Conservation (phyloP, 2,888 invertebrate species). For the Eubasilissa splendida region DNA sequence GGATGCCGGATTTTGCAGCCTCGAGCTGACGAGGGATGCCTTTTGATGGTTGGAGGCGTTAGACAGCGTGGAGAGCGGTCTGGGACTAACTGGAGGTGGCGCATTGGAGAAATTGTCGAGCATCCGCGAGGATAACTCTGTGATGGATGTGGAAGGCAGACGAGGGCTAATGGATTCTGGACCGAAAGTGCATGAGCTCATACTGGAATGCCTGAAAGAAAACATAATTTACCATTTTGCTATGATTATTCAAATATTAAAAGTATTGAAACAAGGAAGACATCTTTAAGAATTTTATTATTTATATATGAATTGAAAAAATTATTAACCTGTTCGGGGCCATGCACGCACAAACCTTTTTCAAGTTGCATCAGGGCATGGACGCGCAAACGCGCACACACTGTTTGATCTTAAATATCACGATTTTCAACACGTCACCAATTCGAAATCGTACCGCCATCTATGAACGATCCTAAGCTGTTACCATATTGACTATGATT, state of each 20-base stretch:
- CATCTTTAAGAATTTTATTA: too few relatives aligned
- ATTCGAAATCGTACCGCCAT: too few relatives aligned
- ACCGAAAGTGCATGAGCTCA: constrained; percentile 33
- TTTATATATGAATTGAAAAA: too few relatives aligned
- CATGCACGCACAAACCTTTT: too few relatives aligned
- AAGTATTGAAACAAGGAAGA: neutral
- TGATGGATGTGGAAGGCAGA: constrained; percentile 54
- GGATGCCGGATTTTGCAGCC: constrained; percentile 35
- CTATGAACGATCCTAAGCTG: too few relatives aligned
- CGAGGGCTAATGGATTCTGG: constrained; percentile 42
- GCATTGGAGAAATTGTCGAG: constrained; percentile 47
- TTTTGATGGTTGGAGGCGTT: constrained; percentile 18
- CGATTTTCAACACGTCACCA: too few relatives aligned
- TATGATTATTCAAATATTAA: neutral
- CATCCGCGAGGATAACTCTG: constrained; percentile 55
- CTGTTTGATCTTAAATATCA: too few relatives aligned
- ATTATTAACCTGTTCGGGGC: too few relatives aligned
- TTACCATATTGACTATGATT: too few relatives aligned
- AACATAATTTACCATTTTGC: neutral
- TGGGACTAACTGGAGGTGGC: constrained; percentile 50
- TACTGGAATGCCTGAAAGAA: constrained; percentile 45
- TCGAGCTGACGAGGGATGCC: constrained; percentile 38
- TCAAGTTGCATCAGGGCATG: too few relatives aligned
- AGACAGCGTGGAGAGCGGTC: constrained; percentile 37
- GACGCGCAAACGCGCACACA: too few relatives aligned